phyloP scores from a whole-genome alignment of 2,113 vertebrate species.

The Oceanodroma tethys region DNA sequence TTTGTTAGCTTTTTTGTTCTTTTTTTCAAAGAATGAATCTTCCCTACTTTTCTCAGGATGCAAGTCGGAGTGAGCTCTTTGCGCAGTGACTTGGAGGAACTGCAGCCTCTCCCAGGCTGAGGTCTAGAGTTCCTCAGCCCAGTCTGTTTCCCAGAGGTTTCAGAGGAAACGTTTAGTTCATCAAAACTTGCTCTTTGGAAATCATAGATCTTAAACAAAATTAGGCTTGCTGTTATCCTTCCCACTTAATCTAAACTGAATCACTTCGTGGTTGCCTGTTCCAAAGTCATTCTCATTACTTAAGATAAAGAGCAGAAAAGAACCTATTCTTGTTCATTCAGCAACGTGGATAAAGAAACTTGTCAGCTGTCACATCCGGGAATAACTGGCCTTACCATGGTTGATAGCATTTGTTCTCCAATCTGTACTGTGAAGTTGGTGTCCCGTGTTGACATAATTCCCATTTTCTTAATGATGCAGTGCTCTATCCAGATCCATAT shows the following conservation, averaged over 20 bases:
- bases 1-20: not conserved
- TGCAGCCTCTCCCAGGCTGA: not conserved
- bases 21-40: not conserved
- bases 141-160: not conserved
- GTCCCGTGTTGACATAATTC: not conserved
- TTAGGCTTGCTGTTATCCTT: not conserved
- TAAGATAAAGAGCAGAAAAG: not conserved
- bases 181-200: not conserved
- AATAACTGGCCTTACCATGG: not conserved
- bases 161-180: not conserved
- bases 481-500: not conserved
- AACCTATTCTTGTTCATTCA: not conserved
- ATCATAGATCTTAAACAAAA: not conserved
- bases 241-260: not conserved
- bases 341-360: not conserved
- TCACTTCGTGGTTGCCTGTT: not conserved
- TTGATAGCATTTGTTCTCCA: constrained; percentile 7
- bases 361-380: not conserved
- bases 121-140: not conserved
- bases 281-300: not conserved
- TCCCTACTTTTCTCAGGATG: not conserved
- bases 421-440: not conserved
- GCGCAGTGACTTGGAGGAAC: not conserved
- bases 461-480: not conserved
- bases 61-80: not conserved